Evolutionary conservation across 37 sponge, comb jelly and placozoan species (phyloP).

Genomic region (Cladorhizidae sp.): DNA sequence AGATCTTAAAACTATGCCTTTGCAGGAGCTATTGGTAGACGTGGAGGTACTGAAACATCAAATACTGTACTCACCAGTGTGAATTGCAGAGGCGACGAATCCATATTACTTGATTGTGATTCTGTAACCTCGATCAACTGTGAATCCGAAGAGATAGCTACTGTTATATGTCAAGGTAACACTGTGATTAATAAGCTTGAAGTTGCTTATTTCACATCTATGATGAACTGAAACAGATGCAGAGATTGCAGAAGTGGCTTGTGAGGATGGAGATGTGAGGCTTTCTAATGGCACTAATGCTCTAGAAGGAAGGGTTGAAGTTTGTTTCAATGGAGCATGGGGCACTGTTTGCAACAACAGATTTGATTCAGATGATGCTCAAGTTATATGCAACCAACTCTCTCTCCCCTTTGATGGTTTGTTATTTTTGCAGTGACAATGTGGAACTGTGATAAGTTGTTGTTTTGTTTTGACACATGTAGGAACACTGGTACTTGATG

Average conservation of each 20-base stretch:
- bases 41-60: background rate
- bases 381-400: slow-evolving; percentile 45
- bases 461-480: background rate
- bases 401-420: background rate
- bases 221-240: background rate
- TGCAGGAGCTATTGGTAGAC: slow-evolving; percentile 5
- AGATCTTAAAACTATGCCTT: background rate
- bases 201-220: background rate
- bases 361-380: slow-evolving; percentile 37
- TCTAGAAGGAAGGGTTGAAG: slow-evolving; percentile 39
- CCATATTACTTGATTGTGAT: background rate
- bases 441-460: background rate
- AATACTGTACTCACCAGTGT: background rate
- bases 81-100: background rate
- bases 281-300: slow-evolving; percentile 16
- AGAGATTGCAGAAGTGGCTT: background rate
- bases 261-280: slow-evolving; percentile 38
- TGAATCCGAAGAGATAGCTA: background rate
- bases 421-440: background rate
- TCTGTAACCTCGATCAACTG: background rate
- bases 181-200: background rate
- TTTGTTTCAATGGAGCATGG: slow-evolving; percentile 38
- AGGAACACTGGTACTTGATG: background rate
- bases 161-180: slow-evolving; percentile 13
- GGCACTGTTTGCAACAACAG: slow-evolving; percentile 49